Percentiles rank a stretch among this genome's conserved stretches.
phyloP scores from a whole-genome alignment of 2,797 vertebrate genomes.

The Valencia hispanica region DNA sequence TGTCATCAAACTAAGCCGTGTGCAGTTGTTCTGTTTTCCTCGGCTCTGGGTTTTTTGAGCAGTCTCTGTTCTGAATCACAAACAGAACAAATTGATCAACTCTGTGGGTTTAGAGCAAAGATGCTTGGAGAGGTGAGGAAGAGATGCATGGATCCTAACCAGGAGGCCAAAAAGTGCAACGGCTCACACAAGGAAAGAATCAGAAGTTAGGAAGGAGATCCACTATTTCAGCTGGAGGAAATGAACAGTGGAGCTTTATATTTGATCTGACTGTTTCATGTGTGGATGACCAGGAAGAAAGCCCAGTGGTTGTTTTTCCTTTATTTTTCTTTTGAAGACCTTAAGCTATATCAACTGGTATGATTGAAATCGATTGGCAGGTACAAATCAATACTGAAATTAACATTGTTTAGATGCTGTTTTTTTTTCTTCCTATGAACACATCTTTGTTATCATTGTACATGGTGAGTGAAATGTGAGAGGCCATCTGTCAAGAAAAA shows the following conservation, averaged over 20 bases:
- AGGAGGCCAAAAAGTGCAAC: background rate
- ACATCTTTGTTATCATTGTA: background rate
- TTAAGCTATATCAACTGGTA: background rate
- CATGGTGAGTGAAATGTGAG: background rate
- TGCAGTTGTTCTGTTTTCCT: background rate
- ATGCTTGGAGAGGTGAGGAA: background rate
- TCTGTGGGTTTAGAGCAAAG: background rate
- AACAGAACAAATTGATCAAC: background rate
- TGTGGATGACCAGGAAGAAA: background rate
- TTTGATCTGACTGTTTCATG: background rate
- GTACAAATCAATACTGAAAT: background rate
- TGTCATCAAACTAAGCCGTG: background rate
- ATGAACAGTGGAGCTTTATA: background rate
- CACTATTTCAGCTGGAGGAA: background rate
- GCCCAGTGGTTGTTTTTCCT: background rate
- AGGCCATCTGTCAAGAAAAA: background rate
- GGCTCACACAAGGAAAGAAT: background rate
- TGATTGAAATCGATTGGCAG: background rate
- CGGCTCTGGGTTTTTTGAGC: background rate
- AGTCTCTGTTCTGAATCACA: background rate
- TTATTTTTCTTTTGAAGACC: background rate
- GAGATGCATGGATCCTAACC: background rate
- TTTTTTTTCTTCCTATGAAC: background rate
- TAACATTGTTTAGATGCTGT: background rate
- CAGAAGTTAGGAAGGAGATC: background rate